phyloP scores from a whole-genome alignment of 2,797 vertebrate genomes.

The Anguilla marmorata region DNA sequence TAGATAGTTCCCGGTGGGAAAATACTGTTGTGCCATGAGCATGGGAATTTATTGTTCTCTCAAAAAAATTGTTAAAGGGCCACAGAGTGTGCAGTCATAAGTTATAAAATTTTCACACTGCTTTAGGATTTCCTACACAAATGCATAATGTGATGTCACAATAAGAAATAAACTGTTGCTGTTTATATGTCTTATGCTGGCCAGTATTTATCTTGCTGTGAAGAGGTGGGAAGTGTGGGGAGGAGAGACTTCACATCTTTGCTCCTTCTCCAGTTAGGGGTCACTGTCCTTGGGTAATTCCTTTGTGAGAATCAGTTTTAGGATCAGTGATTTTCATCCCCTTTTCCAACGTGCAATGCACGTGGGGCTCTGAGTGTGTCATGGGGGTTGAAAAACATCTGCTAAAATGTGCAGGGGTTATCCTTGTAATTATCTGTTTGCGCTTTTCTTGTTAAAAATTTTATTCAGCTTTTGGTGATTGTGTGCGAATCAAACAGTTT shows the following conservation, averaged over 20 bases:
- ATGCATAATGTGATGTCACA: not conserved
- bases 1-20: not conserved
- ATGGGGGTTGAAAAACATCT: not conserved
- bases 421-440: not conserved
- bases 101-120: not conserved
- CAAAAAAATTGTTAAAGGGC: not conserved
- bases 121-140: not conserved
- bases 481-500: not conserved
- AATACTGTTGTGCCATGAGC: not conserved
- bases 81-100: not conserved
- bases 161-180: not conserved
- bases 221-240: too few relatives aligned
- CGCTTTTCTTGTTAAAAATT: not conserved
- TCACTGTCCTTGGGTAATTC: conserved; percentile 13
- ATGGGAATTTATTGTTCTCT: not conserved
- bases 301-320: conserved; percentile 17
- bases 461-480: not conserved
- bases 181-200: not conserved
- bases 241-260: not conserved
- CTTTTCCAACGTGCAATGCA: not conserved
- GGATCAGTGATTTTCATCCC: conserved; percentile 1
- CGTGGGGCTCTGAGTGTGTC: not conserved
- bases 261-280: not conserved
- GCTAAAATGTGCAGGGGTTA: not conserved
- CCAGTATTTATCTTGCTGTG: not conserved